phyloP scores from a whole-genome alignment of 2,113 vertebrate species.

The Kryptolebias marmoratus region DNA sequence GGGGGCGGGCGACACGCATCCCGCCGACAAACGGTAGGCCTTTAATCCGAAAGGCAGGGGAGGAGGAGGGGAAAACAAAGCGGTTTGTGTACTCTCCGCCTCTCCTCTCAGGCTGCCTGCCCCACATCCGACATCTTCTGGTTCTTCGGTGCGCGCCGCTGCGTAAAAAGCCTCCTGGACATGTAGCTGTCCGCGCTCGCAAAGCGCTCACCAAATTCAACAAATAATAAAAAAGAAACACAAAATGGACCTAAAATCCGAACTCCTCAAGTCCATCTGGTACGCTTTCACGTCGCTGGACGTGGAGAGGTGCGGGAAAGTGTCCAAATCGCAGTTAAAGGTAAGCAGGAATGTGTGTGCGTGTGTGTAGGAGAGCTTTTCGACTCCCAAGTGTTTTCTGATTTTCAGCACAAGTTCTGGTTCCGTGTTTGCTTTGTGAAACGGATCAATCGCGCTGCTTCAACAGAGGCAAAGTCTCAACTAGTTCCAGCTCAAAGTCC shows the following conservation, averaged over 20 bases:
- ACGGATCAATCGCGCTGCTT: too few relatives aligned
- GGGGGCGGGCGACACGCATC: too few relatives aligned
- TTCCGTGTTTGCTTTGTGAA: background rate
- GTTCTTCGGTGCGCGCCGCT: conserved; percentile 15
- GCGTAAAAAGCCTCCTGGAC: conserved; percentile 55
- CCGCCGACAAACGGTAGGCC: background rate
- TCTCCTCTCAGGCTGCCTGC: conserved; percentile 39
- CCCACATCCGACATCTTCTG: conserved; percentile 37
- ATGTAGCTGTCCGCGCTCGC: conserved; percentile 53
- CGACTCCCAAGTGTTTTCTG: too few relatives aligned
- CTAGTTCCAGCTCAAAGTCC: conserved; percentile 46
- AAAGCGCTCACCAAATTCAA: conserved; percentile 8
- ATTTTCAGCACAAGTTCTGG: background rate
- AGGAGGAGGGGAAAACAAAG: background rate
- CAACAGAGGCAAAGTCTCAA: too few relatives aligned
- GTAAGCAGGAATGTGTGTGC: conserved; percentile 46
- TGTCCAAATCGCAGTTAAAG: conserved; percentile 84
- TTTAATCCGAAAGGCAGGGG: background rate
- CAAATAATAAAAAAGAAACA: background rate
- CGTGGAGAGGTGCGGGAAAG: conserved; percentile 80
- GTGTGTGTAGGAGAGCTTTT: background rate
- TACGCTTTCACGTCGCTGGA: conserved; percentile 83
- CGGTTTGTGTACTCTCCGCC: conserved; percentile 53
- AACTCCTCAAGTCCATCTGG: conserved; percentile 83
- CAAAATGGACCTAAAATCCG: conserved; percentile 77